These are phyloP conservation scores for Clepsis dumicolana DNA, from an alignment of 2,888 invertebrate species.

Conservation along the genomic window DNA sequence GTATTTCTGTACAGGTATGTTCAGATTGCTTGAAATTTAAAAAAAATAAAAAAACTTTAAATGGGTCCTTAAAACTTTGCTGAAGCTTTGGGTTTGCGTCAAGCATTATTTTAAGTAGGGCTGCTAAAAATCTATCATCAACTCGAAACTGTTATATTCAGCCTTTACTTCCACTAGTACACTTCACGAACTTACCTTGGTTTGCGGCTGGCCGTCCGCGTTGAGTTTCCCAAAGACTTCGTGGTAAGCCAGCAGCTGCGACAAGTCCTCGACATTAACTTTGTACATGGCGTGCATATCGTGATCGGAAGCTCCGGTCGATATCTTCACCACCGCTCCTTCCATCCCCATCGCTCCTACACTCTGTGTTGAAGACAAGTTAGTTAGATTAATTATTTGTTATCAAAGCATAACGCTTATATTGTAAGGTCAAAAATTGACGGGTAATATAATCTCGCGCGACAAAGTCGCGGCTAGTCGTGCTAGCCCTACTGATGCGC, in stretches of 20 bases:
- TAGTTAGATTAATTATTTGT: not conserved
- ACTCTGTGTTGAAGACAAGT: constrained; percentile 56
- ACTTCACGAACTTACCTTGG: constrained; percentile 60
- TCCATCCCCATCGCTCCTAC: constrained; percentile 86
- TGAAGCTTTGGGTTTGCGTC: no score
- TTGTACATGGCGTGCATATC: constrained; percentile 94
- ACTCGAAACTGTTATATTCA: no score
- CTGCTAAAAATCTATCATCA: no score
- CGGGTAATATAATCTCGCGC: no score
- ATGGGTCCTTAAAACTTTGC: no score
- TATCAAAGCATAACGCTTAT: not conserved
- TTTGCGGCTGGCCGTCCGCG: constrained; percentile 71
- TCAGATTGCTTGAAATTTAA: no score
- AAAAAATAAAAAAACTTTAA: no score
- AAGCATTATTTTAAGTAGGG: no score
- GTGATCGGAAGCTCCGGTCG: constrained; percentile 88
- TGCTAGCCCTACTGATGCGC: no score
- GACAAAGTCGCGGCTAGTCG: no score
- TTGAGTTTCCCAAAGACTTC: constrained; percentile 89
- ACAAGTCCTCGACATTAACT: constrained; percentile 93
- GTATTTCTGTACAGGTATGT: no score
- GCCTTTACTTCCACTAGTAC: not conserved
- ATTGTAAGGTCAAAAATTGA: no score
- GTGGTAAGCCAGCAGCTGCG: constrained; percentile 93
- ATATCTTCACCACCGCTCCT: constrained; percentile 91